Evolutionary conservation across 2,888 invertebrate genomes (phyloP).

Genomic region (Andrena flavipes): DNA sequence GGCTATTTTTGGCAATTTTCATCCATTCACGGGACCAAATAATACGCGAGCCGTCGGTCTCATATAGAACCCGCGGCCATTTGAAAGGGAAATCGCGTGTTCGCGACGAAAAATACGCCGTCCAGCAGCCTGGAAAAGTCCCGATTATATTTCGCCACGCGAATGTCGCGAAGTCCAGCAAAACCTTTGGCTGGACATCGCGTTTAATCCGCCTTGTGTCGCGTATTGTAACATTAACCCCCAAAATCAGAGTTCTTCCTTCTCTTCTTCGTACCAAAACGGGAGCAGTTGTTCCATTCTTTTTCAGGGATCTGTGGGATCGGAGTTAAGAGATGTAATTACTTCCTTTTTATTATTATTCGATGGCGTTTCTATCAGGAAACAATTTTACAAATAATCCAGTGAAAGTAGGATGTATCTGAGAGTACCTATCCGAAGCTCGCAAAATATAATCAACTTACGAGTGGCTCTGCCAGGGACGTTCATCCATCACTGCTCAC

Average conservation of each 20-base stretch:
- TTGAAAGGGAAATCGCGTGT: constrained; percentile 70
- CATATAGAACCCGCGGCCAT: constrained; percentile 43
- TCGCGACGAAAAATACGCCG: constrained; percentile 49
- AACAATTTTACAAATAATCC: background rate
- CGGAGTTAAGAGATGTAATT: background rate
- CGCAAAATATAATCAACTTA: too few relatives aligned
- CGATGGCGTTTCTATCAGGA: background rate
- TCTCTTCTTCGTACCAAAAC: too few relatives aligned
- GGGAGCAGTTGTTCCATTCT: too few relatives aligned
- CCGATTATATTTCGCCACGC: constrained; percentile 57
- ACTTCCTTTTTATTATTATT: too few relatives aligned
- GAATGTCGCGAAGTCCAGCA: constrained; percentile 61
- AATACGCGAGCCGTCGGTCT: constrained; percentile 54
- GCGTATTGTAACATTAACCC: constrained; percentile 15
- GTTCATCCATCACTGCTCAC: background rate
- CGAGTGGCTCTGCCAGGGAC: background rate
- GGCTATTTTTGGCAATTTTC: constrained; percentile 79
- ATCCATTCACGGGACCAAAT: constrained; percentile 70
- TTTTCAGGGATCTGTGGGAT: background rate
- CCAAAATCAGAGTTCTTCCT: background rate
- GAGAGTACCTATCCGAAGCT: too few relatives aligned
- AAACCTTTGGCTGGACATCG: constrained; percentile 62
- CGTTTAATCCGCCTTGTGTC: constrained; percentile 23
- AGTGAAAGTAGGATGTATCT: too few relatives aligned
- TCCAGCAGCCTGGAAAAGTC: constrained; percentile 38